These are phyloP conservation scores for Riptortus pedestris DNA, from an alignment of 1,140 invertebrate species.

Conservation along the genomic window DNA sequence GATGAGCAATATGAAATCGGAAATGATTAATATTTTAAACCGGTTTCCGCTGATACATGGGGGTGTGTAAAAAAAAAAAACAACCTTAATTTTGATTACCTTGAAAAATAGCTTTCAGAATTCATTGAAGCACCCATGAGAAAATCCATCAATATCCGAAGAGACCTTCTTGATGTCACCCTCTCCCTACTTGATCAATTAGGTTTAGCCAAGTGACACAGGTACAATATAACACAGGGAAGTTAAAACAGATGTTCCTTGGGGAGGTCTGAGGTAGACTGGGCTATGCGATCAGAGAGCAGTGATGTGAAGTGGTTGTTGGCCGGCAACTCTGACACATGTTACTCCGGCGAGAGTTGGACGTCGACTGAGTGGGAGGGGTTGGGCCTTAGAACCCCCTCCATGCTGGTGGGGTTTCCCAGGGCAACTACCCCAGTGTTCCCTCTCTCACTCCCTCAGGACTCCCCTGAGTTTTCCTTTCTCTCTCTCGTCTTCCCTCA, in stretches of 20 bases:
- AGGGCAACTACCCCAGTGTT: background rate
- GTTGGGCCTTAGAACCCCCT: background rate
- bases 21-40: no score
- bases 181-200: background rate
- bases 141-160: background rate
- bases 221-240: background rate
- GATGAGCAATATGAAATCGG: no score
- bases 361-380: background rate
- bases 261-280: conserved; percentile 1
- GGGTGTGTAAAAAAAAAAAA: no score
- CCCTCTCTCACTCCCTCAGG: background rate
- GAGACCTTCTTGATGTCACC: background rate
- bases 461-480: no score
- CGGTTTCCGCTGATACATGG: no score
- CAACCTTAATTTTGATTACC: no score
- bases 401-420: background rate
- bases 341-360: background rate
- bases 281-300: background rate
- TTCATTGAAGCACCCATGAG: conserved; percentile 6
- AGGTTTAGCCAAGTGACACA: no score
- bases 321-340: no score
- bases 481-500: no score
- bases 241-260: background rate
- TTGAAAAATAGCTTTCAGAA: background rate
- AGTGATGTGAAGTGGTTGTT: no score